phyloP scores from a whole-genome alignment of 2,797 vertebrate species.

The Poeciliopsis gracilis region DNA sequence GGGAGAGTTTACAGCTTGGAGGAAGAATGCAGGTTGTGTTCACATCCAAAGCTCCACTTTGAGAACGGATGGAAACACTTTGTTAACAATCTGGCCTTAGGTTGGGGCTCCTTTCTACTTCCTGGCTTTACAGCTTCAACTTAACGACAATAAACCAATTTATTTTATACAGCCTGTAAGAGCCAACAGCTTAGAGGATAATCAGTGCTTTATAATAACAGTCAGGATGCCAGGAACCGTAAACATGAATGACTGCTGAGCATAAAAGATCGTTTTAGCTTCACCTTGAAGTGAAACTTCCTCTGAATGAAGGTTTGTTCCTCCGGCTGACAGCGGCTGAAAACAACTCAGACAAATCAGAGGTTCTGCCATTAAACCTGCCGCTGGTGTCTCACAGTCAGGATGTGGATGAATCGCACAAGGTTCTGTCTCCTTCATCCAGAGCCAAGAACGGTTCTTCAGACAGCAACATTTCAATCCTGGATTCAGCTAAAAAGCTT shows the following conservation, averaged over 20 bases:
- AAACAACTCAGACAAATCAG: background rate
- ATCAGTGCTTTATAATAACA: background rate
- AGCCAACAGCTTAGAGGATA: constrained; percentile 2
- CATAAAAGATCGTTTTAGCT: background rate
- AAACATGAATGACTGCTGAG: background rate
- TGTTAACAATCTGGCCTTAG: constrained; percentile 32
- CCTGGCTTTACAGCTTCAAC: constrained; percentile 1
- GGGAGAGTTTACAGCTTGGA: constrained; percentile 34
- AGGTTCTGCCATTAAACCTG: background rate
- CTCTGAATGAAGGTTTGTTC: background rate
- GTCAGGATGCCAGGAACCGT: background rate
- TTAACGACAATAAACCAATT: constrained; percentile 5
- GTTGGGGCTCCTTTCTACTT: constrained; percentile 16
- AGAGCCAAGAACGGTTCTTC: background rate
- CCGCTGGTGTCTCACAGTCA: too few species aligned
- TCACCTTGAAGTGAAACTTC: background rate
- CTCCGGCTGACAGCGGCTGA: background rate
- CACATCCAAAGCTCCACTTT: constrained; percentile 17
- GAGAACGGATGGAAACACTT: constrained; percentile 1
- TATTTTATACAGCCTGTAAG: background rate
- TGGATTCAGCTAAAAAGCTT: background rate
- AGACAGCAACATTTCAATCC: background rate
- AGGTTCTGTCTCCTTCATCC: background rate
- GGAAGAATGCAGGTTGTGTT: constrained; percentile 37
- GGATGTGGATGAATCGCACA: background rate